Evolutionary conservation across 2,797 vertebrate genomes (phyloP).

Genomic region (Pitangus sulphuratus): DNA sequence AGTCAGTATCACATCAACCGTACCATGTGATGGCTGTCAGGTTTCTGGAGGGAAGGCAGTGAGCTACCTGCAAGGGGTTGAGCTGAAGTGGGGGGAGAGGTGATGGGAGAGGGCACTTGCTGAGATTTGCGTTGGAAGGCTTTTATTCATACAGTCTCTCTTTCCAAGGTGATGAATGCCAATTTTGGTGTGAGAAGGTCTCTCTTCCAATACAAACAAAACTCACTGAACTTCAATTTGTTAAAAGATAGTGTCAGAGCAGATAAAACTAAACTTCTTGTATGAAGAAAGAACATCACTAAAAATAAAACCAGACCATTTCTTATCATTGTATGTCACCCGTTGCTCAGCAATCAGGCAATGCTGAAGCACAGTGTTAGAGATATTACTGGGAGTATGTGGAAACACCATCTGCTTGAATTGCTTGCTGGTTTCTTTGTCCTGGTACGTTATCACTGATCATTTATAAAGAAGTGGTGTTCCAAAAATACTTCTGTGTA

Average conservation of each 20-base stretch:
- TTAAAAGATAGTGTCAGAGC: not conserved
- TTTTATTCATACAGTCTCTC: not conserved
- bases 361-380: not conserved
- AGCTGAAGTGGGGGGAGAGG: not conserved
- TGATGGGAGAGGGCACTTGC: not conserved
- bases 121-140: not conserved
- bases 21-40: accelerated
- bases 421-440: not conserved
- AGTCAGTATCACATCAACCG: not conserved
- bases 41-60: not conserved
- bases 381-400: not conserved
- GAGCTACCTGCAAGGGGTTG: not conserved
- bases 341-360: not conserved
- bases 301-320: not conserved
- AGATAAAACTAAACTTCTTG: not conserved
- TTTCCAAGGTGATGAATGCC: not conserved
- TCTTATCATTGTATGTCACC: not conserved
- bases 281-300: not conserved
- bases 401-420: not conserved
- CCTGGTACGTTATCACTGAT: not conserved
- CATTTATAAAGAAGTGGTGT: not conserved
- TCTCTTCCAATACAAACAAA: not conserved
- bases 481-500: not conserved
- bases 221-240: not conserved
- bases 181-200: not conserved